A percentile compares a stretch with the other conserved stretches of the same genome.
These are phyloP conservation scores for Drosophila affinis DNA, from an alignment of 2,888 invertebrate species.

Conservation along the genomic window DNA sequence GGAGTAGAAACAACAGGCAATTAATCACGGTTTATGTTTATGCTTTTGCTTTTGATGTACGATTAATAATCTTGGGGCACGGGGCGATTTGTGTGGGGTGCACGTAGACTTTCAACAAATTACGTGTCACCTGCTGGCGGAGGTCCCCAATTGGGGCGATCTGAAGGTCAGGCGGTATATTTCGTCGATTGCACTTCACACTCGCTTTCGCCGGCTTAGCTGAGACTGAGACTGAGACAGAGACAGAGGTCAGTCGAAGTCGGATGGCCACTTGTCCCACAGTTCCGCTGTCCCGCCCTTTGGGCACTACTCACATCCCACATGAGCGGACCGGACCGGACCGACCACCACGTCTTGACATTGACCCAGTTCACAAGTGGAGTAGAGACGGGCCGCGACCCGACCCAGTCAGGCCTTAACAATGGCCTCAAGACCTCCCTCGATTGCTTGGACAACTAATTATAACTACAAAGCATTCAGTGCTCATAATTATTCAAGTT, in stretches of 20 bases:
- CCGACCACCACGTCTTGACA: slow-evolving; percentile 55
- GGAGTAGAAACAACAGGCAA: slow-evolving; percentile 28
- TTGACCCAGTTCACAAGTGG: slow-evolving; percentile 70
- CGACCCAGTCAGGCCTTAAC: slow-evolving; percentile 26
- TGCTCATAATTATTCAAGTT: slow-evolving; percentile 52
- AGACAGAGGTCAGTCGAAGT: slow-evolving; percentile 31
- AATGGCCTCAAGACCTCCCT: slow-evolving; percentile 22
- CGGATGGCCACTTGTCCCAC: slow-evolving; percentile 8
- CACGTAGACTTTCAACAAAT: slow-evolving; percentile 69
- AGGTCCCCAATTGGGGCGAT: slow-evolving; percentile 27
- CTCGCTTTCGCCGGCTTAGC: slow-evolving; percentile 18
- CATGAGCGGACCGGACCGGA: slow-evolving; percentile 30
- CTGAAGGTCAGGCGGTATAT: slow-evolving; percentile 54
- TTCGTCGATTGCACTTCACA: slow-evolving; percentile 7
- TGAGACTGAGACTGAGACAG: not conserved
- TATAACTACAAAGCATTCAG: slow-evolving; percentile 58
- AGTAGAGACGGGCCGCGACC: slow-evolving; percentile 9
- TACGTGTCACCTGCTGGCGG: slow-evolving; percentile 70
- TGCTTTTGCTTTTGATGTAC: slow-evolving; percentile 44
- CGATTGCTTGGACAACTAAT: slow-evolving; percentile 70
- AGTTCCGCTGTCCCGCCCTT: slow-evolving; percentile 30
- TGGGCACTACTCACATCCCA: slow-evolving; percentile 56
- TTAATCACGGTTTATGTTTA: slow-evolving; percentile 46
- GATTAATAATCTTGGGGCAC: slow-evolving; percentile 41
- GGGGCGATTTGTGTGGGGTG: slow-evolving; percentile 66